Conservation (phyloP, 2,888 invertebrate species). For the Xestia sexstrigata region DNA sequence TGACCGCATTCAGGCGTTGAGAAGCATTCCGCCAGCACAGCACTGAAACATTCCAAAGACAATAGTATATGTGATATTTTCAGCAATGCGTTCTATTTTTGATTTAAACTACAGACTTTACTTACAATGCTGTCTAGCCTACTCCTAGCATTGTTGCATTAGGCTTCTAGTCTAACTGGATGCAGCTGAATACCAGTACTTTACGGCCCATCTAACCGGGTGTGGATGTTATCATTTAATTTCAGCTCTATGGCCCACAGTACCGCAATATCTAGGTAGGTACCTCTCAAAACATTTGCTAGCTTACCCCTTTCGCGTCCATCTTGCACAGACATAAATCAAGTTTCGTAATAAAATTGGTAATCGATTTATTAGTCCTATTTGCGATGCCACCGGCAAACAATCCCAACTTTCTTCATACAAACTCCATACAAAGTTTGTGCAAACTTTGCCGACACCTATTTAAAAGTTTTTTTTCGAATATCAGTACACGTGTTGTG, state of each 20-base stretch:
- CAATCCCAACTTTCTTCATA: slow-evolving; percentile 65
- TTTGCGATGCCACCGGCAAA: slow-evolving; percentile 62
- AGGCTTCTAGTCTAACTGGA: neutral
- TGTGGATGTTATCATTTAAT: neutral
- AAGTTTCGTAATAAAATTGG: slow-evolving; percentile 64
- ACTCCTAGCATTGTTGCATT: neutral
- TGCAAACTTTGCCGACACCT: slow-evolving; percentile 73
- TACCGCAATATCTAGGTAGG: neutral
- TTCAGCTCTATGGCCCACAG: neutral
- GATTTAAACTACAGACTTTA: neutral
- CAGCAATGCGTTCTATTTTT: neutral
- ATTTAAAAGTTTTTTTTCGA: slow-evolving; percentile 76
- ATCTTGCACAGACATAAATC: slow-evolving; percentile 38
- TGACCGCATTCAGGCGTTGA: neutral
- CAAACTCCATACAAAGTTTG: slow-evolving; percentile 72
- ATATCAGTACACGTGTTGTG: slow-evolving; percentile 76
- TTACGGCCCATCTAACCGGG: neutral
- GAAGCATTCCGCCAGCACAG: neutral
- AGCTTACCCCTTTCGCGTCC: neutral
- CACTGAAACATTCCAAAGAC: slow-evolving; percentile 6
- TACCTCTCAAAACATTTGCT: neutral
- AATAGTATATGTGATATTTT: neutral
- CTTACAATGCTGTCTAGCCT: neutral
- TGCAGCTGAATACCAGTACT: neutral
- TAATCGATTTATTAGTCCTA: slow-evolving; percentile 69